A percentile compares a stretch with the other conserved stretches of the same genome.
phyloP scores from a whole-genome alignment of 2,113 vertebrate species.

The Mus pahari region DNA sequence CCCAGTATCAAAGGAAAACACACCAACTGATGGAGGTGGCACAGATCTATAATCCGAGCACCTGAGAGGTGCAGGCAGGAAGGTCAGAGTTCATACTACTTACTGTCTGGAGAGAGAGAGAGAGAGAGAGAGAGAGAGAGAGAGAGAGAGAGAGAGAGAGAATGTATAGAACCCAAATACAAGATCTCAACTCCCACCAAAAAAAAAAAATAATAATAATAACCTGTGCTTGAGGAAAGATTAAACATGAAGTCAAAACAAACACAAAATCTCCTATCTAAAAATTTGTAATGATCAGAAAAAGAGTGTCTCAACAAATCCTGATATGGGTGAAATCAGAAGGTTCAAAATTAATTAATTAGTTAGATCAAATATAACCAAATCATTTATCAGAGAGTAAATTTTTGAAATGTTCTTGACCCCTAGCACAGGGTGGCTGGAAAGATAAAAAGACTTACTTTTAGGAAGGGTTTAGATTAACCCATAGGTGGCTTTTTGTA shows the following conservation, averaged over 20 bases:
- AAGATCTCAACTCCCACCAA: not conserved
- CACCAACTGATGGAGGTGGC: not conserved
- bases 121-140: too few relatives aligned
- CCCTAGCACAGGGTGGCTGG: not conserved
- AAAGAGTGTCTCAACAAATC: conserved; percentile 21
- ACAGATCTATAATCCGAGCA: not conserved
- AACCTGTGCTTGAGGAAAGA: conserved; percentile 35
- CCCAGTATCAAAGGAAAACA: not conserved
- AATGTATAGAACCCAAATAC: not conserved
- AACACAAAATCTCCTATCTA: conserved; percentile 24
- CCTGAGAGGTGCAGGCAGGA: not conserved
- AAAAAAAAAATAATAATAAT: not conserved
- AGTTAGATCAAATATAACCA: conserved; percentile 18
- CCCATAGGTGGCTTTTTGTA: not conserved
- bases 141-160: too few relatives aligned
- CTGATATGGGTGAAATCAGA: conserved; percentile 38
- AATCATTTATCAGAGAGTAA: not conserved
- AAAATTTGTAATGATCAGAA: conserved; percentile 36
- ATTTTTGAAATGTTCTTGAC: conserved; percentile 19
- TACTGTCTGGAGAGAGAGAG: not conserved
- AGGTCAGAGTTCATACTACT: not conserved
- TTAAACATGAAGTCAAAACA: conserved; percentile 44
- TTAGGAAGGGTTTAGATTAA: conserved; percentile 30
- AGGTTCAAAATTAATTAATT: conserved; percentile 31
- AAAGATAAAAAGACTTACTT: conserved; percentile 45